Conservation (phyloP, 2,113 vertebrate genomes). For the Mirza zaza region DNA sequence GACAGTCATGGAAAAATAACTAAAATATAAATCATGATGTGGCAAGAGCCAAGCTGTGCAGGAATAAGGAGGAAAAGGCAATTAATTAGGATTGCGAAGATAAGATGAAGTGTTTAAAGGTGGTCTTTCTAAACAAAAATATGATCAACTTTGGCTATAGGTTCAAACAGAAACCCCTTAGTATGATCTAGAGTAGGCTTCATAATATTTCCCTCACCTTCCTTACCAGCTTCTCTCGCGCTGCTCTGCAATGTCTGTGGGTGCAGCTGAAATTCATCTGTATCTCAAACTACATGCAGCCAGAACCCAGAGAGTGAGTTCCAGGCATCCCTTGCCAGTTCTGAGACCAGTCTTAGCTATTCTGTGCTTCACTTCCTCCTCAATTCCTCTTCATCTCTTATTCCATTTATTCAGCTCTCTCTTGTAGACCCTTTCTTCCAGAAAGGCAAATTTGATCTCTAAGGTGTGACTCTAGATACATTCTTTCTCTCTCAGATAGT, state of each 20-base stretch:
- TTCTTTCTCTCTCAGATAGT: not conserved
- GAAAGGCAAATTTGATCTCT: not conserved
- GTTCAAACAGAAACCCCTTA: not conserved
- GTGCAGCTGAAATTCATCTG: not conserved
- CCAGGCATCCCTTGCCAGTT: not conserved
- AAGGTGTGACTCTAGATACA: not conserved
- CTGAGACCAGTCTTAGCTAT: not conserved
- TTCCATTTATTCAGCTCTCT: not conserved
- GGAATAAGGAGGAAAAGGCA: not conserved
- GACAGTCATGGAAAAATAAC: not conserved
- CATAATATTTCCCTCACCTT: not conserved
- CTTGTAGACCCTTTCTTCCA: not conserved
- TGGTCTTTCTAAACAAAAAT: not conserved
- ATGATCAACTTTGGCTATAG: not conserved
- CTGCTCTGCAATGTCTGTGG: not conserved
- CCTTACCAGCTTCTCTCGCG: too few species aligned
- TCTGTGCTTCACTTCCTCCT: not conserved
- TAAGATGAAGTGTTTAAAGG: not conserved
- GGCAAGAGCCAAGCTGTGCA: not conserved
- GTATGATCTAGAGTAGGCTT: not conserved
- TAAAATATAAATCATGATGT: not conserved
- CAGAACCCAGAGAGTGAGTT: not conserved
- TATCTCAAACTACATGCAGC: not conserved
- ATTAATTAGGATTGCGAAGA: not conserved
- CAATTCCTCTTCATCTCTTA: not conserved